Percentiles rank a stretch among this genome's conserved stretches.
phyloP scores from a whole-genome alignment of 2,113 vertebrate genomes.

The Entelurus aequoreus region DNA sequence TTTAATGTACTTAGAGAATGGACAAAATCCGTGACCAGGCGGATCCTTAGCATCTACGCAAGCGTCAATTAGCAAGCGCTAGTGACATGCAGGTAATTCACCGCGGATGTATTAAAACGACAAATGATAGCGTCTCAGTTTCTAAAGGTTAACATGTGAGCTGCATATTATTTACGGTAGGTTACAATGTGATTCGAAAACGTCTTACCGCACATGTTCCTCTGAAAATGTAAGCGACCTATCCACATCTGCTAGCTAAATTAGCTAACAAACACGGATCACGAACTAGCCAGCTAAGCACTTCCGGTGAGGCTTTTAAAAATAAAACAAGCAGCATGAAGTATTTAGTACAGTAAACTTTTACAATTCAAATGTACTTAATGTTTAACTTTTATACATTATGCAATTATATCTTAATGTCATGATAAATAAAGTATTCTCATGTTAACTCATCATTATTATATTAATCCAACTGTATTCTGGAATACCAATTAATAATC shows the following conservation, averaged over 20 bases:
- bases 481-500: too few relatives aligned
- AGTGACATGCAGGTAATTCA: constrained; percentile 38
- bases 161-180: too few relatives aligned
- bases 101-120: constrained; percentile 23
- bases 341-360: background rate
- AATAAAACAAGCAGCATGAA: constrained; percentile 21
- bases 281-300: constrained; percentile 5
- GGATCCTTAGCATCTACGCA: constrained; percentile 21
- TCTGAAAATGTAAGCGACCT: constrained; percentile 33
- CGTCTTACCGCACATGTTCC: constrained; percentile 54
- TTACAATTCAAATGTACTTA: too few relatives aligned
- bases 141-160: background rate
- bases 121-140: background rate
- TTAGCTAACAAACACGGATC: constrained; percentile 63
- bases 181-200: constrained; percentile 7
- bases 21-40: constrained; percentile 10
- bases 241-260: constrained; percentile 56
- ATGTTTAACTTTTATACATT: background rate
- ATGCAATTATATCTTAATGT: background rate
- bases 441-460: background rate
- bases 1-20: background rate
- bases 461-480: too few relatives aligned
- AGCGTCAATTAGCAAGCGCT: constrained; percentile 39
- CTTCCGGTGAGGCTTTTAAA: constrained; percentile 40
- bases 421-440: background rate